phyloP scores from a whole-genome alignment of 2,888 invertebrate species.

The Rosalia funebris region DNA sequence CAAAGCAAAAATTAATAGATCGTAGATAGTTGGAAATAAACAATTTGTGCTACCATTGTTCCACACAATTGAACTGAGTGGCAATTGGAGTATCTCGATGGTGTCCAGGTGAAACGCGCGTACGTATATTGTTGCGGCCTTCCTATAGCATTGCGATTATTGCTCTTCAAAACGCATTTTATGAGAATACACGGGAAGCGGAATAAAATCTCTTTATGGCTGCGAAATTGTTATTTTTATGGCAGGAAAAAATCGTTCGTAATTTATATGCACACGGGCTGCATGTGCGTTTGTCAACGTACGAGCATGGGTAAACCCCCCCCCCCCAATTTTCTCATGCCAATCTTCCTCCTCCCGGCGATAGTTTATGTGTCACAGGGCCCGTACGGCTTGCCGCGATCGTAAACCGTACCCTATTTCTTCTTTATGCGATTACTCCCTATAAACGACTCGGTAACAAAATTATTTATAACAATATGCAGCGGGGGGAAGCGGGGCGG shows the following conservation, averaged over 20 bases:
- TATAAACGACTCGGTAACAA: slow-evolving; percentile 58
- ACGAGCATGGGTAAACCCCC: slow-evolving; percentile 6
- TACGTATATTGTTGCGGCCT: not conserved
- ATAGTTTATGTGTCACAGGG: slow-evolving; percentile 50
- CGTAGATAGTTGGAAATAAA: too few species aligned
- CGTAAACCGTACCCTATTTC: slow-evolving; percentile 60
- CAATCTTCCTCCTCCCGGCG: slow-evolving; percentile 47
- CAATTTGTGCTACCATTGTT: too few species aligned
- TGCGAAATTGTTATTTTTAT: slow-evolving; percentile 57
- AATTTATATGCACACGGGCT: slow-evolving; percentile 53
- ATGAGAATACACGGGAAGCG: slow-evolving; percentile 50
- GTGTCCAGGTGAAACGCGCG: not conserved
- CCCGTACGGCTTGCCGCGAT: slow-evolving; percentile 51
- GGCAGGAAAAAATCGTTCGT: slow-evolving; percentile 53
- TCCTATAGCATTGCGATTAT: slow-evolving; percentile 54
- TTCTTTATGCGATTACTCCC: slow-evolving; percentile 59
- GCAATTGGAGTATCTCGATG: too few species aligned
- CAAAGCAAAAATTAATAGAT: too few species aligned
- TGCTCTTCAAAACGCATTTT: slow-evolving; percentile 53
- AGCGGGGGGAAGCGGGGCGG: slow-evolving; percentile 45
- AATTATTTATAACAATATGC: slow-evolving; percentile 57
- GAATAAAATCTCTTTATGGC: slow-evolving; percentile 56
- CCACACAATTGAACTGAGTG: too few species aligned
- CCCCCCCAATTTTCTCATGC: slow-evolving; percentile 39
- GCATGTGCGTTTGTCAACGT: slow-evolving; percentile 36